Evolutionary conservation across 37 sponge, comb jelly and placozoan species (phyloP).

Genomic region (Eunapius fragilis): DNA sequence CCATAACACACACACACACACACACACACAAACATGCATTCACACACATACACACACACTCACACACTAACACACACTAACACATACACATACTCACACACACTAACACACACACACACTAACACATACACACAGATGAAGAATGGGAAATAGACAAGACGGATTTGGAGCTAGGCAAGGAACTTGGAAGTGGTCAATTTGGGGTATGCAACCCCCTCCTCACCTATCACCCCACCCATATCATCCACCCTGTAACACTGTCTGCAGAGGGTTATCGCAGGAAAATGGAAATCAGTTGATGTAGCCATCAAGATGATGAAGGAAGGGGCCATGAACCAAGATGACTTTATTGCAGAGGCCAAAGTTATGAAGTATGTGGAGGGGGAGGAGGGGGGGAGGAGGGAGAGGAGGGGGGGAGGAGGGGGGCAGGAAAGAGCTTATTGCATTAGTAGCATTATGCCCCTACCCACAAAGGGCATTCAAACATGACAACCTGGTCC

Average conservation of each 20-base stretch:
- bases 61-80: neutral
- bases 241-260: too few relatives aligned
- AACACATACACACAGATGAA: conserved; percentile 63
- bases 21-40: neutral
- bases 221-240: too few relatives aligned
- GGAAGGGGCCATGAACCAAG: conserved; percentile 92
- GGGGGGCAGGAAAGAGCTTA: too few relatives aligned
- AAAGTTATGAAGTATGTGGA: conserved; percentile 90
- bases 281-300: conserved; percentile 78
- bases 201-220: conserved; percentile 91
- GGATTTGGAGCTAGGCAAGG: conserved; percentile 74
- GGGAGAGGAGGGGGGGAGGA: too few relatives aligned
- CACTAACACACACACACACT: neutral
- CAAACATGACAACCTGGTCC: conserved; percentile 86
- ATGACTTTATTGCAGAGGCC: conserved; percentile 94
- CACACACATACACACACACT: too few relatives aligned
- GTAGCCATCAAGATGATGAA: conserved; percentile 98
- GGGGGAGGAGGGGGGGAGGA: too few relatives aligned
- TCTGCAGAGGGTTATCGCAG: conserved; percentile 90
- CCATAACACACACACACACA: too few relatives aligned
- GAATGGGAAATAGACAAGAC: conserved; percentile 90
- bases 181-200: conserved; percentile 97
- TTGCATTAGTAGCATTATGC: too few relatives aligned
- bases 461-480: conserved; percentile 41
- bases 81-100: conserved; percentile 16